phyloP scores from a whole-genome alignment of 2,113 vertebrate genomes.

The Diglossa brunneiventris region DNA sequence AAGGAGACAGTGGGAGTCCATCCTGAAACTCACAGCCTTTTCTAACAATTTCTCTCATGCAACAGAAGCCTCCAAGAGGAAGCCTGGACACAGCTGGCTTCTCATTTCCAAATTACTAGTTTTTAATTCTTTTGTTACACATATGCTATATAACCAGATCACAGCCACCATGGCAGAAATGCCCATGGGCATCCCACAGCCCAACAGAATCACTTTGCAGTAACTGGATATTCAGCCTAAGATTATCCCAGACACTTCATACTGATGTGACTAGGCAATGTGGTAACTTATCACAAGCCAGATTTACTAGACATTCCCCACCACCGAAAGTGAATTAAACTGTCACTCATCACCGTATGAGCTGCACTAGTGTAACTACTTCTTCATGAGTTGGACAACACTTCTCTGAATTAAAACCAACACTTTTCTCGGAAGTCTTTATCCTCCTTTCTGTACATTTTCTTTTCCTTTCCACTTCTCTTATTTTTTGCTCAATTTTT shows the following conservation, averaged over 20 bases:
- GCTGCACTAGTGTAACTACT: background rate
- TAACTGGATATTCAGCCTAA: constrained; percentile 5
- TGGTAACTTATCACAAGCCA: background rate
- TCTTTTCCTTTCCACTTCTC: background rate
- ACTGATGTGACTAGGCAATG: background rate
- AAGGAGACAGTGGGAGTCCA: background rate
- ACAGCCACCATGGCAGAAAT: background rate
- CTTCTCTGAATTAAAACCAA: background rate
- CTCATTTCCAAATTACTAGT: background rate
- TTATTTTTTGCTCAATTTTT: background rate
- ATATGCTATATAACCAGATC: background rate
- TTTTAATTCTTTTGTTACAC: background rate
- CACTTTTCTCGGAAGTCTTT: background rate
- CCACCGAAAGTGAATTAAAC: constrained; percentile 50
- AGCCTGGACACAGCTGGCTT: background rate
- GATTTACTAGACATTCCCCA: constrained; percentile 24
- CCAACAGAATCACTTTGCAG: background rate
- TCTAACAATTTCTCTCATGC: background rate
- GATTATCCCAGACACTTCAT: background rate
- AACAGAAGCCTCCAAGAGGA: background rate
- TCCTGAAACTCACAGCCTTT: background rate
- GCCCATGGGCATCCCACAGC: background rate
- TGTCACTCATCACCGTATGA: constrained; percentile 15
- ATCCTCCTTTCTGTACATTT: background rate
- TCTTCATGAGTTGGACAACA: background rate